A percentile compares a stretch with the other conserved stretches of the same genome.
These are phyloP conservation scores for Pituophis catenifer DNA, from an alignment of 2,113 vertebrate species.

Conservation along the genomic window DNA sequence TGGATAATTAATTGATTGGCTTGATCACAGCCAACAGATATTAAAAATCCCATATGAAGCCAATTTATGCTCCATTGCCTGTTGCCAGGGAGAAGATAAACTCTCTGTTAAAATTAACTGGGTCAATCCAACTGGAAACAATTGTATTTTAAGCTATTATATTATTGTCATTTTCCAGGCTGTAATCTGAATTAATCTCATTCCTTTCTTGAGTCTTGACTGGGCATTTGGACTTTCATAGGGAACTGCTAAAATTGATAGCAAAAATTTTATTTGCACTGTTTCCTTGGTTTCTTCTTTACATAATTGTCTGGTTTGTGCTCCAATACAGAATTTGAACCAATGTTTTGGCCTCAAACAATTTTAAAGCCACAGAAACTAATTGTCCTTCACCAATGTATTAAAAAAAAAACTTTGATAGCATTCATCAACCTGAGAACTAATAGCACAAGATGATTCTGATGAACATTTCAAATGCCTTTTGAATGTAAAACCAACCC, in stretches of 20 bases:
- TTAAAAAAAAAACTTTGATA: neutral
- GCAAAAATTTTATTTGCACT: neutral
- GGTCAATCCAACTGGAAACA: neutral
- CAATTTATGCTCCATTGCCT: neutral
- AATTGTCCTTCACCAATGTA: neutral
- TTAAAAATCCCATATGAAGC: neutral
- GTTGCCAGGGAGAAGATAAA: neutral
- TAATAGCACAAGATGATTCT: neutral
- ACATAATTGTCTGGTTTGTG: neutral
- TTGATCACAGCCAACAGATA: neutral
- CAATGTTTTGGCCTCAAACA: neutral
- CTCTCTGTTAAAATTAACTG: neutral
- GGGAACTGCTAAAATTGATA: neutral
- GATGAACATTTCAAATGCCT: neutral
- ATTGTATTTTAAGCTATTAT: neutral
- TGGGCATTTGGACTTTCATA: neutral
- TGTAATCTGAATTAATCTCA: neutral
- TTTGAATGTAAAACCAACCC: neutral
- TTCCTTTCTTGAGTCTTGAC: neutral
- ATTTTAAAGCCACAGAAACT: neutral
- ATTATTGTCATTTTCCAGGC: neutral
- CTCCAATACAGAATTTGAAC: neutral
- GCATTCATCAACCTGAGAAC: neutral
- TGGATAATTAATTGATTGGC: neutral
- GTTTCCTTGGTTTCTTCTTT: neutral